These are phyloP conservation scores for Anabacerthia variegaticeps DNA, from an alignment of 2,797 vertebrate genomes.

Conservation along the genomic window DNA sequence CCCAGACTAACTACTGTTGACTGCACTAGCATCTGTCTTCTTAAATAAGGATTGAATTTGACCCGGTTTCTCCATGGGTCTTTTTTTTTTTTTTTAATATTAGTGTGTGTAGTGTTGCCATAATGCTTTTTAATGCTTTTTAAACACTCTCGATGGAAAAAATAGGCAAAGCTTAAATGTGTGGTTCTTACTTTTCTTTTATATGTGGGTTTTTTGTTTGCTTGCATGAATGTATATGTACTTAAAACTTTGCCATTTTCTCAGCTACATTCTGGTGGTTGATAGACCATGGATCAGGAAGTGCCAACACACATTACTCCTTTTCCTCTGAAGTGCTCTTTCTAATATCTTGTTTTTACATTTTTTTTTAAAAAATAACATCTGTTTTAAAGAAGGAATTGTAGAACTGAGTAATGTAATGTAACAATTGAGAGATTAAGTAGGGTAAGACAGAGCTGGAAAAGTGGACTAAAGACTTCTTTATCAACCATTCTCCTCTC, in stretches of 20 bases:
- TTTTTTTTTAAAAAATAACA: accelerated
- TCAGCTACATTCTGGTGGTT: not conserved
- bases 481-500: not conserved
- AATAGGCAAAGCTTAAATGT: not conserved
- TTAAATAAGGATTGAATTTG: not conserved
- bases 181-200: not conserved
- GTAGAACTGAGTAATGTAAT: not conserved
- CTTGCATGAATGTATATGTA: not conserved
- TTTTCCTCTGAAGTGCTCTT: not conserved
- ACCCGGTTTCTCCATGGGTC: not conserved
- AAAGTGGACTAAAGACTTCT: not conserved
- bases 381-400: not conserved
- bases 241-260: not conserved
- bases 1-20: not conserved
- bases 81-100: not conserved
- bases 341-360: not conserved
- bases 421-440: not conserved
- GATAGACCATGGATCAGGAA: not conserved
- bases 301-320: not conserved
- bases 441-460: not conserved
- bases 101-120: not conserved
- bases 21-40: not conserved
- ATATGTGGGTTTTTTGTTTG: not conserved
- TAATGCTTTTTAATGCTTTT: not conserved
- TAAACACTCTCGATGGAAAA: not conserved